Percentiles rank a stretch among this genome's conserved stretches.
Conservation (phyloP, 37 sponge, comb jelly and placozoan species). For the Axinella damicornis region DNA sequence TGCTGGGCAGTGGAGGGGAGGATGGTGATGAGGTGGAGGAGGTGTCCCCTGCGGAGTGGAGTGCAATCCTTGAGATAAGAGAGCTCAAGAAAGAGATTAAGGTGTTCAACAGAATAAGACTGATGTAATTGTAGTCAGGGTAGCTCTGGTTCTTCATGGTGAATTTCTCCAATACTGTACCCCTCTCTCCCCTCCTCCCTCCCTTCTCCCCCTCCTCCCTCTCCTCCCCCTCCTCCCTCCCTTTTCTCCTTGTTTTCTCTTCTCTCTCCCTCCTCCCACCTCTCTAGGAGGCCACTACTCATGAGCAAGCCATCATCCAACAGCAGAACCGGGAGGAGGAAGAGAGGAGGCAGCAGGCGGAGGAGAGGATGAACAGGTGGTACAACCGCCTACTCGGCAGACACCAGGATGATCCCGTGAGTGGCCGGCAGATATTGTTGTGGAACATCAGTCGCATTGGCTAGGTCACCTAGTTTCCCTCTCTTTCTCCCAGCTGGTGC, state of each 20-base stretch:
- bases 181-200: slow-evolving; percentile 7
- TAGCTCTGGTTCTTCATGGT: no score
- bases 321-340: slow-evolving; percentile 24
- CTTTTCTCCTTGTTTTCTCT: not conserved
- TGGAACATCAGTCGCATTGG: no score
- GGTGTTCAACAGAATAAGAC: not conserved
- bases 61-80: not conserved
- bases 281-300: not conserved
- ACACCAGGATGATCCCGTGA: slow-evolving; percentile 48
- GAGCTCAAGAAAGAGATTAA: slow-evolving; percentile 1
- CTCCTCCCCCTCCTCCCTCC: not conserved
- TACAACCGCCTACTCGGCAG: slow-evolving; percentile 49
- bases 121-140: no score
- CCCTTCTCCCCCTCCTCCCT: not conserved
- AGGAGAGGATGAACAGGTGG: slow-evolving; percentile 40
- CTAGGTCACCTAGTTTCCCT: no score
- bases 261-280: not conserved
- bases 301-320: not conserved
- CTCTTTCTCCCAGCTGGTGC: slow-evolving; percentile 16
- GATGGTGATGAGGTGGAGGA: no score
- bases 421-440: not conserved
- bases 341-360: slow-evolving; percentile 2
- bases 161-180: no score
- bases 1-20: not conserved
- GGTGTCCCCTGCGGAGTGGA: not conserved